Evolutionary conservation across 2,113 vertebrate genomes (phyloP).

Genomic region (Poicephalus meyeri): DNA sequence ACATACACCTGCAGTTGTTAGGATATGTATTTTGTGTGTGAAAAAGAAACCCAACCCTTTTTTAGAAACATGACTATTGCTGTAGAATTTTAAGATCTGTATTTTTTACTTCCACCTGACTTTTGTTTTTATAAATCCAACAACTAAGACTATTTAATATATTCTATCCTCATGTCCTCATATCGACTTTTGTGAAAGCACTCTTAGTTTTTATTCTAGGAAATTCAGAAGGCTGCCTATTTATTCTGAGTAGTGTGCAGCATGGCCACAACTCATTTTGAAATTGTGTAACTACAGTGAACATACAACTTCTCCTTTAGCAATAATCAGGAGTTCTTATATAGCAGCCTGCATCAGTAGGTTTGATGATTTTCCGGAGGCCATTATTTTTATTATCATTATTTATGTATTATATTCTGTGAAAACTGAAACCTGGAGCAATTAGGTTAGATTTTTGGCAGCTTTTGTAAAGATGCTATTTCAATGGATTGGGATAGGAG

Average conservation of each 20-base stretch:
- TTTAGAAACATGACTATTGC: neutral
- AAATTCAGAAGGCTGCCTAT: neutral
- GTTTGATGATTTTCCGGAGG: neutral
- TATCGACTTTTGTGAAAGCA: neutral
- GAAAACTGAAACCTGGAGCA: neutral
- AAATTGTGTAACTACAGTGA: neutral
- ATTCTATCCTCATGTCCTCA: neutral
- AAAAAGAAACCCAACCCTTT: neutral
- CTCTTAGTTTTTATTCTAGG: neutral
- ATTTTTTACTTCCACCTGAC: neutral
- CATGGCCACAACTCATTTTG: neutral
- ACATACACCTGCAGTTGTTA: neutral
- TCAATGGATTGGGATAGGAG: neutral
- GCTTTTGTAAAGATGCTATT: neutral
- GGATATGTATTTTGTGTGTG: neutral
- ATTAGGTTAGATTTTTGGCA: neutral
- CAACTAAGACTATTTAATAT: neutral
- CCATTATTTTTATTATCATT: neutral
- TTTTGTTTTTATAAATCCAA: neutral
- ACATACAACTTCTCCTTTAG: neutral
- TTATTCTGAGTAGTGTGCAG: neutral
- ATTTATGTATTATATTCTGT: neutral
- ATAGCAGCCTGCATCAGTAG: neutral
- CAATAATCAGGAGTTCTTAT: neutral
- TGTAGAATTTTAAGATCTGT: neutral